Conservation (phyloP, 1,140 invertebrate species). For the Drosophila gunungcola region DNA sequence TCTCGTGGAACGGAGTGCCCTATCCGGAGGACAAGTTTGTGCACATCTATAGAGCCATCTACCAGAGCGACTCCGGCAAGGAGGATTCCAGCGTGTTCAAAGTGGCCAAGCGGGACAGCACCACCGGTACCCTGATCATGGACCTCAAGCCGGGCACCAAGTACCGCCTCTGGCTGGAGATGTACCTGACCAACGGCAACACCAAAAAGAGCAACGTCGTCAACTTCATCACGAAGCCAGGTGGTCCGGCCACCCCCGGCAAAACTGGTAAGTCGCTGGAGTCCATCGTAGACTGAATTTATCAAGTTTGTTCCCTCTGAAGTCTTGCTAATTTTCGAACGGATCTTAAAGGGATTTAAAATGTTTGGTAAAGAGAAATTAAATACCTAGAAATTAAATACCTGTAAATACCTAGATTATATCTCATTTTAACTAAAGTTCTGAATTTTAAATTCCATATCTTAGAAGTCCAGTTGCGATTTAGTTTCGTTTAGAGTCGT, state of each 20-base stretch:
- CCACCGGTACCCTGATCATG: slow-evolving; percentile 88
- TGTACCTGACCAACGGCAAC: slow-evolving; percentile 94
- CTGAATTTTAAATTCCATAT: no score
- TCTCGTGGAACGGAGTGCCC: slow-evolving; percentile 93
- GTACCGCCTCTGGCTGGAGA: slow-evolving; percentile 94
- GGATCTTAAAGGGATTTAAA: slow-evolving; percentile 65
- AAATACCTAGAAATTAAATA: no score
- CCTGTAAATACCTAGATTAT: no score
- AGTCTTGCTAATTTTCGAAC: slow-evolving; percentile 69
- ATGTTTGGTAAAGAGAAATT: slow-evolving; percentile 43
- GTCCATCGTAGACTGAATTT: not conserved
- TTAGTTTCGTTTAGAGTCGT: no score
- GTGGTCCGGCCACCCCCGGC: slow-evolving; percentile 86
- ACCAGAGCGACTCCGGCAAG: slow-evolving; percentile 90
- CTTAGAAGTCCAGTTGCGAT: no score
- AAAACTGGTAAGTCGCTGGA: slow-evolving; percentile 64
- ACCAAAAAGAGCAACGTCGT: slow-evolving; percentile 95
- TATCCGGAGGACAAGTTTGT: slow-evolving; percentile 95
- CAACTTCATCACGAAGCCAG: slow-evolving; percentile 93
- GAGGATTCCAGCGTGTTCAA: slow-evolving; percentile 93
- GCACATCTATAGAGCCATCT: slow-evolving; percentile 94
- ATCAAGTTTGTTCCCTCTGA: slow-evolving; percentile 34
- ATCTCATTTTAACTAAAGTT: no score
- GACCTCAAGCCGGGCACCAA: slow-evolving; percentile 92
- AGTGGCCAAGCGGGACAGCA: slow-evolving; percentile 91